A percentile compares a stretch with the other conserved stretches of the same genome.
These are phyloP conservation scores for Corythornis leucogaster DNA, from an alignment of 2,797 vertebrate species.

Conservation along the genomic window DNA sequence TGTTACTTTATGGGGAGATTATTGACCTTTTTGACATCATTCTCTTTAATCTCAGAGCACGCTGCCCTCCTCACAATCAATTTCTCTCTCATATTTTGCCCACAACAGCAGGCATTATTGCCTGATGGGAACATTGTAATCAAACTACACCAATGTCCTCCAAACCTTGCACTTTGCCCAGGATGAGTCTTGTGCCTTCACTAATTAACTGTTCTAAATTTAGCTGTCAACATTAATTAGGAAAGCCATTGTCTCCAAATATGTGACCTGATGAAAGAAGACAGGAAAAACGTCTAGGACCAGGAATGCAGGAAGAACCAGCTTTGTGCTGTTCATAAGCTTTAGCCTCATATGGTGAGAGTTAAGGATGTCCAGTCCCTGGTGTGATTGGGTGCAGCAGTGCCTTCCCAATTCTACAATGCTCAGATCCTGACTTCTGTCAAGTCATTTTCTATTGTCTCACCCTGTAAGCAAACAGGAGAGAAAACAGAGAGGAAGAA, in stretches of 20 bases:
- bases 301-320: not conserved
- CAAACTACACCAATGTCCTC: slow-evolving; percentile 18
- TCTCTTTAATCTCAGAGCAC: not conserved
- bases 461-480: not conserved
- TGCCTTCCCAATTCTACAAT: not conserved
- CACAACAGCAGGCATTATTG: slow-evolving; percentile 7
- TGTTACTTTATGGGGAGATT: not conserved
- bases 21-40: not conserved
- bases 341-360: not conserved
- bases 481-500: not conserved
- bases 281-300: slow-evolving; percentile 4
- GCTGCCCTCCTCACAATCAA: slow-evolving; percentile 4
- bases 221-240: slow-evolving; percentile 63
- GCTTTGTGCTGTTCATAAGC: not conserved
- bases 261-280: slow-evolving; percentile 47
- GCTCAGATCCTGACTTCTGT: not conserved
- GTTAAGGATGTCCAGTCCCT: not conserved
- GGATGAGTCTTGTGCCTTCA: slow-evolving; percentile 7
- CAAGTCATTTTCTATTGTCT: not conserved
- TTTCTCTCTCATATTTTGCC: slow-evolving; percentile 31
- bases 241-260: slow-evolving; percentile 40
- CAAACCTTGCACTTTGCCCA: slow-evolving; percentile 63
- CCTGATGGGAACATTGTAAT: slow-evolving; percentile 10
- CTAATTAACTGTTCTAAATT: slow-evolving; percentile 61
- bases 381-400: not conserved